Evolutionary conservation across 2,113 vertebrate species (phyloP), one percentile per base, ranked within the genome.

Genomic region (Ptilonorhynchus violaceus): DNA sequence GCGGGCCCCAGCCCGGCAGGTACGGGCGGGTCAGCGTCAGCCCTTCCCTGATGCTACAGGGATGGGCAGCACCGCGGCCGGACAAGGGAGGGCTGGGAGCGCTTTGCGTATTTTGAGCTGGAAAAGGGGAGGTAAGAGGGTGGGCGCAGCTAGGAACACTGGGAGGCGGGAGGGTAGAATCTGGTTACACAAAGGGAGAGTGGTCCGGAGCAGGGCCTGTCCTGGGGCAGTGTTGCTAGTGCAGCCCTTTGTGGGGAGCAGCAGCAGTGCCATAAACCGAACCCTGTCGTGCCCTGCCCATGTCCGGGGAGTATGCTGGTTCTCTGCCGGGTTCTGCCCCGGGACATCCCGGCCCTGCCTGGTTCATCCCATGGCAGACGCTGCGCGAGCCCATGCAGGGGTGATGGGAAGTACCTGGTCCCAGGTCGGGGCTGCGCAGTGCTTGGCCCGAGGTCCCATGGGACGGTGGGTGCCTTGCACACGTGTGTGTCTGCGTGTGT

Each of bases 401-500:
- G 27, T 14, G 44, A 8, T 3, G 60, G 35, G 15, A 52, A 23
- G 33, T 30, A 8, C 9, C 44, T 11, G 23, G 11, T 24, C 8
- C 12, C 33, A 2, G 14, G 21, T 33, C 25, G 17, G 50, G 46
- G 28, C 74, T 0, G 21, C 19, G 59, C 23, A 2, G 21, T 4
- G 7, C 33, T 10, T 4, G 10, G 12, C 27, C 46, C 15, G 31
- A 31, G 27, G 37, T 28, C 10, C 8, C 22, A 23, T 20, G 10
- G 79, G 24, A 4, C 1, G 1, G 13, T 1, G 42, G 10, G 20
- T 30, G 42, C 53, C 49, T 33, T 6, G 7, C 44, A 3, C 18
- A 0, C 0, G 1, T 1, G 15, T 22, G 24, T 13, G 37, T 30
- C 5, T 19, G 28, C 23, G 1, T 8, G 53, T 22, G n/a, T 24